Conservation (phyloP, 92 coral and sea anemone genomes). For the Metridium senile region DNA sequence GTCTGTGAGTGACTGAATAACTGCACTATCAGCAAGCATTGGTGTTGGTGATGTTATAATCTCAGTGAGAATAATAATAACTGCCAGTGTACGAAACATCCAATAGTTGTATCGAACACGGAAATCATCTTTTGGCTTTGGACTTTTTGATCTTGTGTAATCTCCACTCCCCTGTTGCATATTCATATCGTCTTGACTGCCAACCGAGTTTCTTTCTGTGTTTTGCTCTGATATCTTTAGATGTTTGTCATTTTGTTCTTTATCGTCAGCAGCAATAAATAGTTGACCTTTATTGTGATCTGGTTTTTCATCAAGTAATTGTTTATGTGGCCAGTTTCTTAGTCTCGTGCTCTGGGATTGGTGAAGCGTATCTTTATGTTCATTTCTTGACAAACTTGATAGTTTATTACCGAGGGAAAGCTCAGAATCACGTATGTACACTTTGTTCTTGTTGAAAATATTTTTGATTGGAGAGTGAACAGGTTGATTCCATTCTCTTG, state of each 20-base stretch:
- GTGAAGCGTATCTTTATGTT: too few species aligned
- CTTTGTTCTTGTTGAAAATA: too few species aligned
- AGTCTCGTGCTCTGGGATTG: too few species aligned
- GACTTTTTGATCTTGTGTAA: constrained; percentile 36
- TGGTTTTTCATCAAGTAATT: too few species aligned
- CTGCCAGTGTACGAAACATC: constrained; percentile 69
- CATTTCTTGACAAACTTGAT: background rate
- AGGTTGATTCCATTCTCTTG: constrained; percentile 5
- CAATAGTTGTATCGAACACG: constrained; percentile 72
- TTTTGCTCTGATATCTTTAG: background rate
- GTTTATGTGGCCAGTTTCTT: too few species aligned
- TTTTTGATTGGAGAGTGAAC: background rate
- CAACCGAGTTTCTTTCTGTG: background rate
- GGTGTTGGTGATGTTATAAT: constrained; percentile 87
- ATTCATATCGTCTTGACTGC: background rate
- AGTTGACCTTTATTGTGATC: too few species aligned
- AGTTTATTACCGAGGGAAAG: too few species aligned
- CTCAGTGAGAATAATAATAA: constrained; percentile 79
- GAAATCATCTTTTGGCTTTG: constrained; percentile 62
- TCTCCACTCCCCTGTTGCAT: background rate
- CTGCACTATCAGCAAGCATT: constrained; percentile 85
- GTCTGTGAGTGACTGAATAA: constrained; percentile 70
- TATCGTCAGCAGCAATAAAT: background rate
- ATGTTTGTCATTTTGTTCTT: background rate
- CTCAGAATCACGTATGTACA: too few species aligned